Percentiles rank a stretch among this genome's conserved stretches.
These are phyloP conservation scores for Sylvietta virens DNA, from an alignment of 2,113 vertebrate genomes.

Conservation along the genomic window DNA sequence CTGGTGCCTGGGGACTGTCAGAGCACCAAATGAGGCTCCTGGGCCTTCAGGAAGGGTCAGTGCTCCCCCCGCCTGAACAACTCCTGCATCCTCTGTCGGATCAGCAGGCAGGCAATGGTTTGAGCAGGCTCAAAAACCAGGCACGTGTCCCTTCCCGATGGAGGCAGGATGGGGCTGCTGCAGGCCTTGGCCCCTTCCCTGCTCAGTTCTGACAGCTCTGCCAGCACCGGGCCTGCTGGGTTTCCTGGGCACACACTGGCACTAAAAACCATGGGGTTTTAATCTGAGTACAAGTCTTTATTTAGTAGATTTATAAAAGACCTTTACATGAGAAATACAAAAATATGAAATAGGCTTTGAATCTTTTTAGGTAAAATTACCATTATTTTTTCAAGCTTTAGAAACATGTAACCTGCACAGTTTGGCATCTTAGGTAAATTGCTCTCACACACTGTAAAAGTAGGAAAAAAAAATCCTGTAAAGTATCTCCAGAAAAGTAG, in stretches of 20 bases:
- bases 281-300: constrained; percentile 43
- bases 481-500: constrained; percentile 27
- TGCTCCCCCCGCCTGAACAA: background rate
- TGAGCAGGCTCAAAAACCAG: background rate
- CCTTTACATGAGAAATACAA: constrained; percentile 71
- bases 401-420: constrained; percentile 58
- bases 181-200: background rate
- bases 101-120: background rate
- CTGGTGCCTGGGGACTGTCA: background rate
- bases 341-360: constrained; percentile 70
- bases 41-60: background rate
- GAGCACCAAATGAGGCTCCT: background rate
- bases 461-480: background rate
- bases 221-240: rapidly evolving
- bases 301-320: constrained; percentile 72
- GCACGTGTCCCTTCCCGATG: rapidly evolving
- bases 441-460: constrained; percentile 61
- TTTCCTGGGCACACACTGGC: background rate
- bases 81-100: background rate
- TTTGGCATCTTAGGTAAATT: constrained; percentile 21
- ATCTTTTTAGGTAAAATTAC: constrained; percentile 38
- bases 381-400: constrained; percentile 46
- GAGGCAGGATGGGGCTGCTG: background rate
- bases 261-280: background rate
- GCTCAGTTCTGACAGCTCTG: background rate